Conservation (phyloP, 2,113 vertebrate species). For the Uropsilus gracilis region DNA sequence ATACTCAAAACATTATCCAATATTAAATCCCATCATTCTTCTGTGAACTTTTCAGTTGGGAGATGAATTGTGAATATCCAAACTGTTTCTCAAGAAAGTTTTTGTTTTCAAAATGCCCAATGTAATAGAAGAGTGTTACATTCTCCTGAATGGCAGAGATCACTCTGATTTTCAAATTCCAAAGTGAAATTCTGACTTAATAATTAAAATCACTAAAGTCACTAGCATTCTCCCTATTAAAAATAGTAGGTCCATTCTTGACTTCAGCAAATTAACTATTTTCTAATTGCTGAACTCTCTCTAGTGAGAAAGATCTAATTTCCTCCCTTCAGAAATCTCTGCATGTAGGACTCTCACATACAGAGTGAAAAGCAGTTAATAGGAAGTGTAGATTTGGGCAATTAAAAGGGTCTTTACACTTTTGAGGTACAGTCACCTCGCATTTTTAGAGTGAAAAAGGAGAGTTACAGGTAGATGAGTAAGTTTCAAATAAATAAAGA, state of each 20-base stretch:
- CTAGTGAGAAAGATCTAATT: constrained; percentile 49
- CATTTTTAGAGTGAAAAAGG: constrained; percentile 39
- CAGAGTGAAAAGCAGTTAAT: constrained; percentile 41
- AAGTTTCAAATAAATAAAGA: constrained; percentile 25
- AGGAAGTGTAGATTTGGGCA: constrained; percentile 34
- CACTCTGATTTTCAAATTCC: neutral
- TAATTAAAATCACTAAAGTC: constrained; percentile 20
- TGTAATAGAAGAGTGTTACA: neutral
- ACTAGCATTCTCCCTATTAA: constrained; percentile 2
- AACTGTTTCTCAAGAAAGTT: neutral
- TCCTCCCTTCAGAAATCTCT: constrained; percentile 49
- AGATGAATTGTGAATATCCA: neutral
- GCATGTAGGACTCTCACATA: neutral
- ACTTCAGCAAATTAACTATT: constrained; percentile 33
- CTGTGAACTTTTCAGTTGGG: neutral
- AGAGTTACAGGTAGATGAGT: constrained; percentile 21
- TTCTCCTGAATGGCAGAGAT: neutral
- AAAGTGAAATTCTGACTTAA: constrained; percentile 16
- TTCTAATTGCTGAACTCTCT: constrained; percentile 30
- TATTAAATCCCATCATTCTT: constrained; percentile 67
- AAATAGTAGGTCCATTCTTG: neutral
- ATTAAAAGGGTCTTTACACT: constrained; percentile 14
- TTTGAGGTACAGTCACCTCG: neutral
- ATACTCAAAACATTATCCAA: constrained; percentile 78
- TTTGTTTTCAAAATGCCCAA: neutral